Evolutionary conservation across 2,797 vertebrate genomes (phyloP), one percentile per base, ranked within the genome.

Genomic region (Avahi laniger): DNA sequence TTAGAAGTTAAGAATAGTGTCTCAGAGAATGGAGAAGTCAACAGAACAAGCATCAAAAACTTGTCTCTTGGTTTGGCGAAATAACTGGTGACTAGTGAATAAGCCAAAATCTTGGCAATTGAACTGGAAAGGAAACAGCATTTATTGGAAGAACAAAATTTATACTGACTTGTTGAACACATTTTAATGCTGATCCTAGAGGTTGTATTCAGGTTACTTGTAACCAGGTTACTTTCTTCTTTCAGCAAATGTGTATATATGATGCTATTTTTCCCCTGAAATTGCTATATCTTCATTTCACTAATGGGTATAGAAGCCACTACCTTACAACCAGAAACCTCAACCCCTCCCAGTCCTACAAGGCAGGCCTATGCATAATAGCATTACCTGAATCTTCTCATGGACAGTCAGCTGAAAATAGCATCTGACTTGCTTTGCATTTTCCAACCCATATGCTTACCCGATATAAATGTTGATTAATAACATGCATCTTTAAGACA

Each of bases 381-480:
- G 9, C 7, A 7, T 38, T 78, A 61, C 91, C 72, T 54, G 82
- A 52, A 33, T 80, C 63, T 78, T 92, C 85, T 59, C 59, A 65
- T 26, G 79, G 82, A 81, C 65, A 28, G 54, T 96, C 97, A 95
- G 70, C 84, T 97, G 96, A 94, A 95, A 92, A 89, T 8, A 30
- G 0, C 83, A 93, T 96, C 70, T 86, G 70, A 88, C 57, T 91
- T 93, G 75, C 65, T 98, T 98, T 97, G 96, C 97, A 80, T 98
- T 98, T 97, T 97, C 97, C 93, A 85, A 65, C 94, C 70, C 54
- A 8, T 91, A 10, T 65, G 92, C 85, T 63, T 24, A 84, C 0
- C 91, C 91, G 43, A 15, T 63, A 48, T 79, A 96, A 94, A 78
- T 96, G 96, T 96, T 98, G 97, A 92, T 96, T 57, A 54, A 48